Conservation (phyloP, 2,113 vertebrate species). For the Gymnorhina tibicen region DNA sequence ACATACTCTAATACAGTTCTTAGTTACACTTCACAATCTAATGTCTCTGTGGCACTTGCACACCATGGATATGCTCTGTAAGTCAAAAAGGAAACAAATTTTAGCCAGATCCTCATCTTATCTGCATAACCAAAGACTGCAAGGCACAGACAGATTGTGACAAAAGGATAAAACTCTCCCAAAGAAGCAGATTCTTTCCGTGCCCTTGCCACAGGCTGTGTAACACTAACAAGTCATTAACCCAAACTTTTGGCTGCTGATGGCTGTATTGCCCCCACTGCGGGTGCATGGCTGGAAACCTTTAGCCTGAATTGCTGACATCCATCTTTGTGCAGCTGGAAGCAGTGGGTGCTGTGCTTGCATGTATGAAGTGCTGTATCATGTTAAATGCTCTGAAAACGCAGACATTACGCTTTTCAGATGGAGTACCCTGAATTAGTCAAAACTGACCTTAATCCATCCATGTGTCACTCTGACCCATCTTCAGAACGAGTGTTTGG, state of each 20-base stretch:
- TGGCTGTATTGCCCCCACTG: neutral
- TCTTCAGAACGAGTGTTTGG: neutral
- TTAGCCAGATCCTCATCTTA: neutral
- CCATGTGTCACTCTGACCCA: neutral
- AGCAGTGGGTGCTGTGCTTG: conserved; percentile 31
- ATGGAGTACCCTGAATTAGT: conserved; percentile 13
- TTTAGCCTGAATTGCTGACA: conserved; percentile 14
- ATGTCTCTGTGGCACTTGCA: neutral
- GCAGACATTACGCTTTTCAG: neutral
- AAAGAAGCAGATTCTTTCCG: neutral
- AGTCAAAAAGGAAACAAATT: neutral
- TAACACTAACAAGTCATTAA: neutral
- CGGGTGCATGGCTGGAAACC: neutral
- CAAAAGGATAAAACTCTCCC: neutral
- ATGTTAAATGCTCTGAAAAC: neutral
- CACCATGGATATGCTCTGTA: neutral
- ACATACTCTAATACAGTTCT: neutral
- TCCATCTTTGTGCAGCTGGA: neutral
- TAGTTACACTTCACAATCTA: neutral
- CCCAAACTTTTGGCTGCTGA: neutral
- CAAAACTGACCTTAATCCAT: conserved; percentile 41
- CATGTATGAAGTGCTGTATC: conserved; percentile 11
- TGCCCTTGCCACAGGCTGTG: neutral
- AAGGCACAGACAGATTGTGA: neutral
- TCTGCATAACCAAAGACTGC: neutral